Conservation (phyloP, 1,140 invertebrate species). For the Drosophila ironensis region DNA sequence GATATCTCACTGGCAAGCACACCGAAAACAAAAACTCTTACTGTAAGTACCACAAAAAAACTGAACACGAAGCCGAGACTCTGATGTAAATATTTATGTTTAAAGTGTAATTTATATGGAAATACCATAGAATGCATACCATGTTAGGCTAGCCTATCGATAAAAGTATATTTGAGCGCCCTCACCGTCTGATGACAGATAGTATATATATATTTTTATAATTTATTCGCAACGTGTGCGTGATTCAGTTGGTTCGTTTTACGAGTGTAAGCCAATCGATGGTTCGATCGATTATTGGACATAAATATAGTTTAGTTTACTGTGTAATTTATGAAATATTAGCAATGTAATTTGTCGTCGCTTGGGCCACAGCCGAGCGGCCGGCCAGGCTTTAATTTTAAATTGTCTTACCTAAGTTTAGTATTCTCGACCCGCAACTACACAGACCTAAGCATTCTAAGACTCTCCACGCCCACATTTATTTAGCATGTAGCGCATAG, state of each 20-base stretch:
- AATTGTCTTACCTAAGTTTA: conserved; percentile 62
- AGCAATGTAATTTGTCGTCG: conserved; percentile 35
- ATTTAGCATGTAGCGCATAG: conserved; percentile 65
- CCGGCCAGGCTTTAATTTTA: conserved; percentile 30
- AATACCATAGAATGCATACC: conserved; percentile 27
- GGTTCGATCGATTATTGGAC: conserved; percentile 38
- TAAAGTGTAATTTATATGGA: conserved; percentile 54
- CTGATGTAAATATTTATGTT: conserved; percentile 63
- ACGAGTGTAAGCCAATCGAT: conserved; percentile 51
- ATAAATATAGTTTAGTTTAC: conserved; percentile 51
- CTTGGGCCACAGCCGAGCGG: conserved; percentile 13
- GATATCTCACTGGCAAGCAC: conserved; percentile 58
- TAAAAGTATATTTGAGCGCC: too few relatives aligned
- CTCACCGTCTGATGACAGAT: conserved; percentile 43
- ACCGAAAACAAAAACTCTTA: conserved; percentile 39
- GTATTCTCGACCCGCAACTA: conserved; percentile 49
- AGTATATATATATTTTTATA: conserved; percentile 67
- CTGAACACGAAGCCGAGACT: conserved; percentile 7
- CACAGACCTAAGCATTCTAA: conserved; percentile 36
- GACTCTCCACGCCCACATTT: conserved; percentile 54
- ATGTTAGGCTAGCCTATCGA: conserved; percentile 52
- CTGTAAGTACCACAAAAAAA: conserved; percentile 45
- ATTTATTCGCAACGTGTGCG: conserved; percentile 55
- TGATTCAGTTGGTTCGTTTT: conserved; percentile 53
- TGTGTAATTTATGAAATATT: conserved; percentile 69